A percentile compares a stretch with the other conserved stretches of the same genome.
These are phyloP conservation scores for Lacerta agilis DNA, from an alignment of 2,797 vertebrate genomes.

Conservation along the genomic window DNA sequence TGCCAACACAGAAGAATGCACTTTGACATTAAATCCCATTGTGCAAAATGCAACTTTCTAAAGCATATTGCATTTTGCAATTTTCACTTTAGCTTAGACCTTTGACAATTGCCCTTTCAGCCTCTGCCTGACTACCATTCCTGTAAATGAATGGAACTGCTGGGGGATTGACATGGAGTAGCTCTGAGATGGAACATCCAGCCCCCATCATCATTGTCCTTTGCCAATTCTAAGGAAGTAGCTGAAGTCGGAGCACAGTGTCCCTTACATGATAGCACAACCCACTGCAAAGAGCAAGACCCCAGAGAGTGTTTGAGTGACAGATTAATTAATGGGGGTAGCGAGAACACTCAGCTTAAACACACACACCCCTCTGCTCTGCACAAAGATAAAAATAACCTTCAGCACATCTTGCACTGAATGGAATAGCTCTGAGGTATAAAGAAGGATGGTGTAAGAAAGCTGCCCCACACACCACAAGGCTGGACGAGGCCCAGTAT, in stretches of 20 bases:
- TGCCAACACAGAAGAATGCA: neutral
- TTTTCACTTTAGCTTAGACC: neutral
- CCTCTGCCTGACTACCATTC: neutral
- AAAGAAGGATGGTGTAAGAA: neutral
- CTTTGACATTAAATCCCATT: neutral
- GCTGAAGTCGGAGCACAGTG: neutral
- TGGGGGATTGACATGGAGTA: neutral
- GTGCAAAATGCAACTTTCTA: neutral
- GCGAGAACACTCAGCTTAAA: neutral
- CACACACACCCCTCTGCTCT: neutral
- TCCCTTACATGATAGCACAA: neutral
- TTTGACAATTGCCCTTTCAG: neutral
- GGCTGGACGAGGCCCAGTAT: neutral
- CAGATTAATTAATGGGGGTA: conserved; percentile 14
- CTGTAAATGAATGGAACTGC: neutral
- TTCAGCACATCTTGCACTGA: neutral
- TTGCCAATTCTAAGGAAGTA: neutral
- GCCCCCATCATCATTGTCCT: neutral
- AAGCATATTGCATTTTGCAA: neutral
- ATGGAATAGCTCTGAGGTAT: neutral
- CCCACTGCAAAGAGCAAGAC: neutral
- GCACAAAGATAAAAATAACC: neutral
- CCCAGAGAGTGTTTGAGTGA: conserved; percentile 6
- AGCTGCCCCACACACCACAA: neutral
- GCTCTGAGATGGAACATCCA: neutral